Base-by-base conservation (phyloP, 1,140 invertebrate genomes). In the Ganaspis sp. region DNA sequence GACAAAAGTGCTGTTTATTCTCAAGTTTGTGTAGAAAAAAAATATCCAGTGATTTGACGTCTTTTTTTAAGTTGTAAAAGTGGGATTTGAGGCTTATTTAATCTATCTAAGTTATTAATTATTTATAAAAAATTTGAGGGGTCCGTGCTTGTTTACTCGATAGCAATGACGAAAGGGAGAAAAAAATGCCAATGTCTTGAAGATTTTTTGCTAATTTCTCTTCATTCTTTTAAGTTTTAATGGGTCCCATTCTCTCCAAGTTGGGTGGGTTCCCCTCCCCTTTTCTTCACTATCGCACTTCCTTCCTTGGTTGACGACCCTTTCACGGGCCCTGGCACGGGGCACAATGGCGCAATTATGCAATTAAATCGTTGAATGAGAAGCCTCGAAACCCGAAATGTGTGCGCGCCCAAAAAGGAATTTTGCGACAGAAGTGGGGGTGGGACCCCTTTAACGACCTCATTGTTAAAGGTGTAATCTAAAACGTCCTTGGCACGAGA, bases 261-360 rank as follows among this genome's bases (percentile, higher is more conserved):
- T 29, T 26, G 4, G 6, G 15, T 21, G 0, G 26, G 8, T 26
- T 23, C 21, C 1, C 21, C n/a, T 23, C 49, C 15, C 34, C 40
- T n/a, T 37, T 21, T 19, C 40, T 40, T 38, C 23, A 11, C 72
- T 38, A 37, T 19, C 42, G 45, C 38, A 73, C 74, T 69, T 23
- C 17, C 26, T 21, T 58, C 37, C 8, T 12, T 21, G 19, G 15
- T 70, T 40, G 74, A 34, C 75, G 64, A 72, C 34, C 82, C 76
- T 75, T 83, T 84, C 77, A 77, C 77, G 73, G 73, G 23, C 80
- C 80, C 73, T 42, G 64, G 77, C 42, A 49, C 38, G 45, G 70
- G 78, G 75, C 75, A 88, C 86, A 88, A 87, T 87, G 77, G 83
- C 83, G 84, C 84, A 88, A 88, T 88, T 87, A 87, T 88, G 84